Percentiles rank a stretch among this genome's conserved stretches.
Conservation (phyloP, 2,113 vertebrate genomes). For the Crotalus helleri region DNA sequence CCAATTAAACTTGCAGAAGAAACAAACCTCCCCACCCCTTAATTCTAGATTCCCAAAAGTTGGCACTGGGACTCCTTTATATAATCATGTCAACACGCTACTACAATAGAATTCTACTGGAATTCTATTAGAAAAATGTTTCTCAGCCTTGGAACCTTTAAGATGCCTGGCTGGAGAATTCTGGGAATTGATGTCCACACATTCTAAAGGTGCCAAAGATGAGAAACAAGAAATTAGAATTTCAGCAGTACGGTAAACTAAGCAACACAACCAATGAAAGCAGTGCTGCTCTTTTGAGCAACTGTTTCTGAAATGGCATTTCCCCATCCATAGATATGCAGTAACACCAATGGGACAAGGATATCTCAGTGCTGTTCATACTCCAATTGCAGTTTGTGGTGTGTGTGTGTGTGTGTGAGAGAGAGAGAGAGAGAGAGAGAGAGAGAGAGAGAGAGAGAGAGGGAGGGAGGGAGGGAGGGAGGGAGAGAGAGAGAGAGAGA, state of each 20-base stretch:
- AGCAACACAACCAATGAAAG: background rate
- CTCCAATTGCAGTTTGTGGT: background rate
- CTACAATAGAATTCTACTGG: background rate
- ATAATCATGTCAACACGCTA: background rate
- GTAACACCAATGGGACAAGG: background rate
- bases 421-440: too few species aligned
- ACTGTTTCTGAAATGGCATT: background rate
- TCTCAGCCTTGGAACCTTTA: too few species aligned
- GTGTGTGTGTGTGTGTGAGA: too few species aligned
- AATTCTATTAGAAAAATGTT: background rate
- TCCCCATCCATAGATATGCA: background rate
- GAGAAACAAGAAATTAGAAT: background rate
- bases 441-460: too few species aligned
- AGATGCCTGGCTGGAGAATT: too few species aligned
- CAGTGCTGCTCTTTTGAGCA: background rate
- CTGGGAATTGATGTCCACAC: too few species aligned
- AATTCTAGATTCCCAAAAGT: background rate
- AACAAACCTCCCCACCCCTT: background rate
- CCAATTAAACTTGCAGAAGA: background rate
- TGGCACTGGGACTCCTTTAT: background rate
- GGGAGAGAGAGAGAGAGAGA: too few species aligned
- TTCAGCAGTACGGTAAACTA: background rate
- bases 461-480: too few species aligned
- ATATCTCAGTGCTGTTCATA: background rate
- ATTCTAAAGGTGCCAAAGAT: too few species aligned